Conservation (phyloP, 1,140 invertebrate genomes). For the Triops longicaudatus region DNA sequence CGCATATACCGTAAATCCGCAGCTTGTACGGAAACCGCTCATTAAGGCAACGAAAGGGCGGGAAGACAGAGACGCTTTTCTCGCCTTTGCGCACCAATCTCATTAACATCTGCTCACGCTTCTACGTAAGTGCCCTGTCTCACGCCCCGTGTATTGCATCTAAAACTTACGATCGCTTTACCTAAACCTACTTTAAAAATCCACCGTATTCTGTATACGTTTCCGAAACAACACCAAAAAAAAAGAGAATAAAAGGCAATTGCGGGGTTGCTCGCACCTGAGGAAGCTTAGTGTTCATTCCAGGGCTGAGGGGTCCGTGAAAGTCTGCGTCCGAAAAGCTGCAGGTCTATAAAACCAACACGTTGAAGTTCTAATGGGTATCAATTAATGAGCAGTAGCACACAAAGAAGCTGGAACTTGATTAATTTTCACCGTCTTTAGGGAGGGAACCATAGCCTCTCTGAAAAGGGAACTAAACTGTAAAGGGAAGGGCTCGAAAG, state of each 20-base stretch:
- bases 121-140: slow-evolving; percentile 1
- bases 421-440: not conserved
- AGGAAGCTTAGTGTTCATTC: not conserved
- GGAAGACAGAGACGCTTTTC: slow-evolving; percentile 7
- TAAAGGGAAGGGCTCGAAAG: not conserved
- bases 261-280: not conserved
- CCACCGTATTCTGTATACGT: not conserved
- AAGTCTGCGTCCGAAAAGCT: not conserved
- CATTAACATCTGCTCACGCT: slow-evolving; percentile 14
- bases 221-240: not conserved
- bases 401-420: slow-evolving; percentile 5
- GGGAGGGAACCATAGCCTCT: not conserved
- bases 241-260: not conserved
- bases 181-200: not conserved
- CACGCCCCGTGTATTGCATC: not conserved
- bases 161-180: not conserved
- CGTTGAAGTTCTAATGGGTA: slow-evolving; percentile 2
- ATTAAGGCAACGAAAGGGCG: slow-evolving; percentile 14
- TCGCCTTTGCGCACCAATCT: slow-evolving; percentile 5
- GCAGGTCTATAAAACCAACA: slow-evolving; percentile 8
- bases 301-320: not conserved
- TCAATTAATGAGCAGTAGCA: slow-evolving; percentile 12
- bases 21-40: slow-evolving; percentile 14
- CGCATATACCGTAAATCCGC: slow-evolving; percentile 9
- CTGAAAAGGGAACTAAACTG: not conserved